Evolutionary conservation across 2,888 invertebrate genomes (phyloP), one percentile per base, ranked within the genome.

Genomic region (Tuberolachnus salignus): DNA sequence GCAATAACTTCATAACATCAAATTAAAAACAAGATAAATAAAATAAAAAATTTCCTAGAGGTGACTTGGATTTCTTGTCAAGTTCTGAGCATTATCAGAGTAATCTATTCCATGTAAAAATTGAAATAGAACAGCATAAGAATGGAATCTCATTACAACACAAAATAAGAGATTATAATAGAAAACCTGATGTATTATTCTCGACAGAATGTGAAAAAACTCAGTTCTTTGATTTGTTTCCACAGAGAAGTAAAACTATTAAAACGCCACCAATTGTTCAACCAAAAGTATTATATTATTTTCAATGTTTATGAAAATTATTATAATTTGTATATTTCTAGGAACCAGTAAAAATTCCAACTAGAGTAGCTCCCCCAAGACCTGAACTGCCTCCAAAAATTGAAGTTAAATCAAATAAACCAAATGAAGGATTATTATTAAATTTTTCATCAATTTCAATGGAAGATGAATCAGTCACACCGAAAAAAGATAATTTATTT

Each of bases 51-150:
- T 63, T 69, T 69, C 16, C 34, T 34, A 91, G 91, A 83, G 88
- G 89, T 11, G 94, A 95, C 85, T 88, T 95, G 82, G 95, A 95
- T 85, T 94, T 94, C 74, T 87, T 93, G 80, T 91, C 92, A 4
- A 94, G 94, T 81, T 84, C 88, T 0, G 86, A 86, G 73, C 85
- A 86, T 57, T 86, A 86, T 82, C 83, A 82, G 49, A 86, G 86
- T 3, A 90, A 90, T 14, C 89, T 90, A 83, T 93, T 94, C 14
- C 78, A 78, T 59, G 69, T 78, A 3, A 78, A 59, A 69, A 69
- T 78, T 49, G 78, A 78, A 78, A 78, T 78, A 6, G 78, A 78
- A 59, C 78, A 78, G 51, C 69, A 78, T 53, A 78, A 78, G 61
- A 78, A 69, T 59, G 69, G 78, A 61, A 61, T 78, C 51, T 69